Conservation (phyloP, 2,888 invertebrate species). For the Rhamnusium bicolor region DNA sequence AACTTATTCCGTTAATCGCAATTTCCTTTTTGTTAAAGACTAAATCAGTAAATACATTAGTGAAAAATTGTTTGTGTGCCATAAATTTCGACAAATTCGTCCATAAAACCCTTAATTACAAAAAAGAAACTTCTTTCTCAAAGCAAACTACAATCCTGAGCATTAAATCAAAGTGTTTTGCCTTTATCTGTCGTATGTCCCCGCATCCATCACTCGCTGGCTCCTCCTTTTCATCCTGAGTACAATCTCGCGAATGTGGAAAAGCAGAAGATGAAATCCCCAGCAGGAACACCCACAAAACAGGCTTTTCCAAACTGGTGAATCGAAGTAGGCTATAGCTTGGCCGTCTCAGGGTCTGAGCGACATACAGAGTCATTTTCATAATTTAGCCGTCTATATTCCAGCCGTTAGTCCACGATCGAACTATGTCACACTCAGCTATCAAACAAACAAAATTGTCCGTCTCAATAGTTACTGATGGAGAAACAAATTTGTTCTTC, state of each 20-base stretch:
- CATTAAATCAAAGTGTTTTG: conserved; percentile 72
- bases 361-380: conserved; percentile 74
- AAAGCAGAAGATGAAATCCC: conserved; percentile 12
- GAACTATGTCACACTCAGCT: conserved; percentile 71
- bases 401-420: conserved; percentile 73
- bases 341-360: conserved; percentile 61
- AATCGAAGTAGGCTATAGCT: conserved; percentile 50
- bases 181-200: conserved; percentile 71
- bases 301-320: conserved; percentile 24
- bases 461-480: conserved; percentile 14
- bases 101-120: conserved; percentile 69
- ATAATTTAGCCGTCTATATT: conserved; percentile 78
- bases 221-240: conserved; percentile 64
- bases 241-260: conserved; percentile 42
- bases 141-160: conserved; percentile 69
- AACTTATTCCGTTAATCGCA: conserved; percentile 8
- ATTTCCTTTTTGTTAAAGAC: conserved; percentile 23
- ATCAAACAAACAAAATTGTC: conserved; percentile 69
- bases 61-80: conserved; percentile 57
- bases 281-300: background rate
- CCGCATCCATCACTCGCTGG: conserved; percentile 69
- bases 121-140: conserved; percentile 69
- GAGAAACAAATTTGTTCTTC: conserved; percentile 12
- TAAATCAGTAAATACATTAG: conserved; percentile 53
- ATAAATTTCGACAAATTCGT: conserved; percentile 63